Conservation (phyloP, 2,888 invertebrate genomes). For the Cryptocephalus primarius region DNA sequence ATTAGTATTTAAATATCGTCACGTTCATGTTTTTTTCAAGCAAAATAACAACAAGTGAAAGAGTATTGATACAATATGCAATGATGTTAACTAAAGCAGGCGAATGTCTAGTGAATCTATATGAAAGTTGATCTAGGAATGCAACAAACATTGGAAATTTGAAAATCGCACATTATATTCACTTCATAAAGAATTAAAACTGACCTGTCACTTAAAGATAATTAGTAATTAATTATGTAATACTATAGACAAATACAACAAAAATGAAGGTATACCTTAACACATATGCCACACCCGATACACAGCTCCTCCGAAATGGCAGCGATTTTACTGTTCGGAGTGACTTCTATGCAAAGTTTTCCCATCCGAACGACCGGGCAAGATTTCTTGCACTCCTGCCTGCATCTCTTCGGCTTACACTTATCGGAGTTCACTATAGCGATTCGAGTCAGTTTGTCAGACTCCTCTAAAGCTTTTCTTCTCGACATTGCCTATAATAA, state of each 20-base stretch:
- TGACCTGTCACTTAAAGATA: too few species aligned
- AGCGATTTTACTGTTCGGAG: conserved; percentile 90
- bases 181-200: too few species aligned
- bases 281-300: conserved; percentile 99
- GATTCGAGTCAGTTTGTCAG: conserved; percentile 90
- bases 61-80: too few species aligned
- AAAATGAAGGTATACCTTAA: conserved; percentile 56
- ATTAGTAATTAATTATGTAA: too few species aligned
- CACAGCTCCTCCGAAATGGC: conserved; percentile 96
- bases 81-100: too few species aligned
- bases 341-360: conserved; percentile 97
- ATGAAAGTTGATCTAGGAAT: too few species aligned
- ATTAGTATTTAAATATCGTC: background rate
- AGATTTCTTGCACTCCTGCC: conserved; percentile 96
- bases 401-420: conserved; percentile 98
- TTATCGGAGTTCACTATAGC: conserved; percentile 97
- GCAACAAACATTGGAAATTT: too few species aligned
- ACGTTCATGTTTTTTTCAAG: too few species aligned
- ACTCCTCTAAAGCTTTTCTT: conserved; percentile 67
- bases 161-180: too few species aligned
- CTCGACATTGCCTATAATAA: conserved; percentile 44
- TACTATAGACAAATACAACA: too few species aligned
- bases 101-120: too few species aligned
- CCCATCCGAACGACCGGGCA: conserved; percentile 99
- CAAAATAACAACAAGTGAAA: too few species aligned